Conservation (phyloP, 2,888 invertebrate species). For the Ochropleura leucogaster region DNA sequence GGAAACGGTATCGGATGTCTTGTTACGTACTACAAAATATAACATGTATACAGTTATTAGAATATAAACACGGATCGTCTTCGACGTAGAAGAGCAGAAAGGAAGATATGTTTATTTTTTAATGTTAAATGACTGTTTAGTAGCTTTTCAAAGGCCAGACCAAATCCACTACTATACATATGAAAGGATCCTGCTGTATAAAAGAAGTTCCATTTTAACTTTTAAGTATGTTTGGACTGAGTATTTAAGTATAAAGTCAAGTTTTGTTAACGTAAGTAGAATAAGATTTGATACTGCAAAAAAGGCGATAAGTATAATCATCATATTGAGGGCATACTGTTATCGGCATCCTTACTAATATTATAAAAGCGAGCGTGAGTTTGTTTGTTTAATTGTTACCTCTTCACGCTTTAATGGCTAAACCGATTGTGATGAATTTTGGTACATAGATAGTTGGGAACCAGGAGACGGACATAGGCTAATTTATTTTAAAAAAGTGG, state of each 20-base stretch:
- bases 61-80: neutral
- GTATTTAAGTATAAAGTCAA: neutral
- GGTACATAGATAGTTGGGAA: no score
- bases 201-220: no score
- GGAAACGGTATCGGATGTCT: slow-evolving; percentile 16
- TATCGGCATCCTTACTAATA: neutral
- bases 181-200: no score
- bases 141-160: no score
- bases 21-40: neutral
- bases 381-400: no score
- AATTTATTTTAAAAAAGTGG: no score
- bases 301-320: neutral
- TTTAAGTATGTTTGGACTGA: neutral
- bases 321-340: neutral
- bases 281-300: neutral
- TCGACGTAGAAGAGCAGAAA: neutral
- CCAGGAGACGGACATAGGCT: no score
- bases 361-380: no score
- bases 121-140: neutral
- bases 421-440: no score
- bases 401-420: no score
- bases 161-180: no score
- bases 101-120: no score
- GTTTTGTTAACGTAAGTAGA: neutral
- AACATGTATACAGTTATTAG: neutral